Percentiles rank a stretch among this genome's conserved stretches.
Conservation (phyloP, 2,888 invertebrate species). For the Mongoloraphidia duomilia region DNA sequence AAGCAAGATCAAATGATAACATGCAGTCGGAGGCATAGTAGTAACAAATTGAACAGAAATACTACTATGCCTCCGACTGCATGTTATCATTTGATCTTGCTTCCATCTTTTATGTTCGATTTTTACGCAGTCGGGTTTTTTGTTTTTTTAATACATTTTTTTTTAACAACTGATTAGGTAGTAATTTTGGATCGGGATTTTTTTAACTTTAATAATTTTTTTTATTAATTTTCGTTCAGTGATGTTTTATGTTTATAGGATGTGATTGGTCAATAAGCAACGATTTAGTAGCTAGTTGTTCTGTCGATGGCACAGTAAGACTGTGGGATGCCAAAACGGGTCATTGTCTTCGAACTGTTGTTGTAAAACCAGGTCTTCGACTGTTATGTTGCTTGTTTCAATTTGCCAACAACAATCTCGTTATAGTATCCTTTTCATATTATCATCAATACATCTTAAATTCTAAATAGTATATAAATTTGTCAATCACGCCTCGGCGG, state of each 20-base stretch:
- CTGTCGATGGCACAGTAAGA: conserved; percentile 55
- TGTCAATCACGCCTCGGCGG: no score
- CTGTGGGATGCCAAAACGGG: conserved; percentile 51
- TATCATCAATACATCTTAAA: not conserved
- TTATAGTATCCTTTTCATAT: conserved; percentile 55
- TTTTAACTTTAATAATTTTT: not conserved
- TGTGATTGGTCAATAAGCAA: conserved; percentile 80
- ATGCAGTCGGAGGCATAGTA: no score
- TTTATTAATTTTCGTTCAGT: not conserved
- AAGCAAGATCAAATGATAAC: no score
- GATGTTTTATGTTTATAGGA: conserved; percentile 28
- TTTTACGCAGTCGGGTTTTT: no score
- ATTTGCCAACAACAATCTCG: conserved; percentile 74
- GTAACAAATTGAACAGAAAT: no score
- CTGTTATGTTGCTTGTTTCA: conserved; percentile 64
- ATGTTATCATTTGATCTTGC: no score
- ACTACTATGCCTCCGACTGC: no score
- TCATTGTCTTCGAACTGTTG: conserved; percentile 44
- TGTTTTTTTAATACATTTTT: no score
- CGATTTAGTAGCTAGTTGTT: conserved; percentile 66
- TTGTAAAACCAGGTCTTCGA: conserved; percentile 45
- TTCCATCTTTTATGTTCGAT: no score
- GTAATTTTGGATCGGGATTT: no score
- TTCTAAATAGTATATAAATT: not conserved
- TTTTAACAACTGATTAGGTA: no score